Percentiles rank a stretch among this genome's conserved stretches.
These are phyloP conservation scores for Alectoris magna DNA, from an alignment of 2,797 vertebrate genomes.

Conservation along the genomic window DNA sequence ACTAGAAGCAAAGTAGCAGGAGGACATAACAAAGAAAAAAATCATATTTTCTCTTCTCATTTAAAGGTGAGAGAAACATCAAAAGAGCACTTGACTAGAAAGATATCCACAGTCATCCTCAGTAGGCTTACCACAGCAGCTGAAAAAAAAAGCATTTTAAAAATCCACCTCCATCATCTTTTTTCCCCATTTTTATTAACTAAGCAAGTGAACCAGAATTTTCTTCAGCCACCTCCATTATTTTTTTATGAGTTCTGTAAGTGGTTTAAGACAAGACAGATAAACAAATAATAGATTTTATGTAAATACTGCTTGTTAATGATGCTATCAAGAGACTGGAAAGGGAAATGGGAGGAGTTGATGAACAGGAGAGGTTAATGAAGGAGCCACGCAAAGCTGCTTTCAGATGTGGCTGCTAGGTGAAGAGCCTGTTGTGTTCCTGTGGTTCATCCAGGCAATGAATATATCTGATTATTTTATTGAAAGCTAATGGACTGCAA, in stretches of 20 bases:
- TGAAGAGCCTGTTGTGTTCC: not conserved
- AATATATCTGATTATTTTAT: not conserved
- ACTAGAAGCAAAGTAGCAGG: not conserved
- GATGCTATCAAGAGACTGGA: slow-evolving; percentile 4
- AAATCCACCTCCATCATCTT: not conserved
- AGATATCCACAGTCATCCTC: not conserved
- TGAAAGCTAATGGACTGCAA: not conserved
- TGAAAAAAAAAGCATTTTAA: not conserved
- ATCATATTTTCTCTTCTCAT: not conserved
- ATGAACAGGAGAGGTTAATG: slow-evolving; percentile 19
- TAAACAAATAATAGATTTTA: slow-evolving; percentile 28
- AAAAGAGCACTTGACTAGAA: not conserved
- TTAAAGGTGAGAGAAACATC: slow-evolving; percentile 27
- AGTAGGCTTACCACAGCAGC: not conserved
- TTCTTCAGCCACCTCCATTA: not conserved
- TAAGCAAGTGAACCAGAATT: not conserved
- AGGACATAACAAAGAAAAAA: not conserved
- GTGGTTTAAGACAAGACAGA: not conserved
- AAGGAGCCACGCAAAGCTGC: not conserved
- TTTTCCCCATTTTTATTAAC: not conserved
- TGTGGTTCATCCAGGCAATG: not conserved
- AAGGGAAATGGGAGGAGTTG: slow-evolving; percentile 20
- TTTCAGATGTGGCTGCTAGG: not conserved
- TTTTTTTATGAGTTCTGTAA: slow-evolving; percentile 2
- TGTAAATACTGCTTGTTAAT: slow-evolving; percentile 37